Conservation (phyloP, 2,888 invertebrate species). For the Conops quadrifasciatus region DNA sequence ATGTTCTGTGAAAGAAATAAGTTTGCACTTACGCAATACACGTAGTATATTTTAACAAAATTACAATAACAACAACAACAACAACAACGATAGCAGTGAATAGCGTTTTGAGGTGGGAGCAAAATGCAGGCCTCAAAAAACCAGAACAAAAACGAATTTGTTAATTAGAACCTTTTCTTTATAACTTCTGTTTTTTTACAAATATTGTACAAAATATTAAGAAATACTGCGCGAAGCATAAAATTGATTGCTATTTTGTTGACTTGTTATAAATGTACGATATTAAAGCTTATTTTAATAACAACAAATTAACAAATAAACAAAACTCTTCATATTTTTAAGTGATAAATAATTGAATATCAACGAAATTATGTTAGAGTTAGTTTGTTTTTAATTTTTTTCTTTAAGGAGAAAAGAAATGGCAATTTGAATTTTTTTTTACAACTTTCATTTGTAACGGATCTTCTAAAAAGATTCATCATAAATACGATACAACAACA, state of each 20-base stretch:
- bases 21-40: background rate
- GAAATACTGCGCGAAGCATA: background rate
- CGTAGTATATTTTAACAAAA: background rate
- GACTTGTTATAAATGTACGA: conserved; percentile 59
- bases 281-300: conserved; percentile 42
- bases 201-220: conserved; percentile 37
- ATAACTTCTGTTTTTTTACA: too few relatives aligned
- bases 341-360: too few relatives aligned
- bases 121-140: conserved; percentile 12
- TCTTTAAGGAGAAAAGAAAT: too few relatives aligned
- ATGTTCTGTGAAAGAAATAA: conserved; percentile 23
- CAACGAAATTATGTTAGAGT: too few relatives aligned
- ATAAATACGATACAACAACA: too few relatives aligned
- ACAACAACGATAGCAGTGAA: conserved; percentile 45
- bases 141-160: conserved; percentile 9
- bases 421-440: too few relatives aligned
- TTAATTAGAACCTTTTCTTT: too few relatives aligned
- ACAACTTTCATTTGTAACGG: too few relatives aligned
- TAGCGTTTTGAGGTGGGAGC: conserved; percentile 4
- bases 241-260: conserved; percentile 52
- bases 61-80: conserved; percentile 16
- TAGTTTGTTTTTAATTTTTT: too few relatives aligned
- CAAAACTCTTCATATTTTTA: conserved; percentile 8
- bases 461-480: too few relatives aligned
- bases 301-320: conserved; percentile 39